These are phyloP conservation scores for Anas bernieri DNA, from an alignment of 2,797 vertebrate genomes.

Conservation along the genomic window DNA sequence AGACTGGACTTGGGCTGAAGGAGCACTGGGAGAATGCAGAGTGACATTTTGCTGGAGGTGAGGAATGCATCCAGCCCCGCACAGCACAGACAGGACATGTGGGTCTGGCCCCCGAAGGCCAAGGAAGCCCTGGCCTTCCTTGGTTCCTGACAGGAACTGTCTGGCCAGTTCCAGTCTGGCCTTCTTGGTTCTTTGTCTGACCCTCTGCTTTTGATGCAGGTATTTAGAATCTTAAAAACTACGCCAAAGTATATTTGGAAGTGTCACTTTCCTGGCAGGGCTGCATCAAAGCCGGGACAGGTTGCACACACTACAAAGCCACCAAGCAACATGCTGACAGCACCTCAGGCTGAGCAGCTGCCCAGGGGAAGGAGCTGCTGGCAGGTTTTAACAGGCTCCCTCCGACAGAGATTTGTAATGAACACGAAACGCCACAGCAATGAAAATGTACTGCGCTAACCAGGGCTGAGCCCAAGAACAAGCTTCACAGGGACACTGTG, in stretches of 20 bases:
- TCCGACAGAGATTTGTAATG: slow-evolving; percentile 1
- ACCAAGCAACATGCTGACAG: neutral
- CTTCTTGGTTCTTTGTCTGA: neutral
- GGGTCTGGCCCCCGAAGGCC: neutral
- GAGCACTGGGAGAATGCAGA: neutral
- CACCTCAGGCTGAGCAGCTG: neutral
- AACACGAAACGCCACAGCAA: neutral
- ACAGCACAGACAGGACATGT: fast-evolving
- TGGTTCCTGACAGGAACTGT: no score
- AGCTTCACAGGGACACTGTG: neutral
- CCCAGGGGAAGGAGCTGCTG: neutral
- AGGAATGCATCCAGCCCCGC: neutral
- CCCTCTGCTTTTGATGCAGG: neutral
- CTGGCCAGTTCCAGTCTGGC: no score
- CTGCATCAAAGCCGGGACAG: neutral
- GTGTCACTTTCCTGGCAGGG: neutral
- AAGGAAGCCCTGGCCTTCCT: neutral
- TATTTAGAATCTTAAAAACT: neutral
- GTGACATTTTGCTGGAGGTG: neutral
- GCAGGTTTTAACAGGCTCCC: slow-evolving; percentile 33
- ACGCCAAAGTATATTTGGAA: neutral
- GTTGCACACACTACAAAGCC: neutral
- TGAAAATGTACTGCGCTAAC: neutral
- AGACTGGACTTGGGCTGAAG: neutral
- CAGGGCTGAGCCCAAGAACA: neutral